These are phyloP conservation scores for Xyliphius kryptos DNA, from an alignment of 2,113 vertebrate species.

Conservation along the genomic window DNA sequence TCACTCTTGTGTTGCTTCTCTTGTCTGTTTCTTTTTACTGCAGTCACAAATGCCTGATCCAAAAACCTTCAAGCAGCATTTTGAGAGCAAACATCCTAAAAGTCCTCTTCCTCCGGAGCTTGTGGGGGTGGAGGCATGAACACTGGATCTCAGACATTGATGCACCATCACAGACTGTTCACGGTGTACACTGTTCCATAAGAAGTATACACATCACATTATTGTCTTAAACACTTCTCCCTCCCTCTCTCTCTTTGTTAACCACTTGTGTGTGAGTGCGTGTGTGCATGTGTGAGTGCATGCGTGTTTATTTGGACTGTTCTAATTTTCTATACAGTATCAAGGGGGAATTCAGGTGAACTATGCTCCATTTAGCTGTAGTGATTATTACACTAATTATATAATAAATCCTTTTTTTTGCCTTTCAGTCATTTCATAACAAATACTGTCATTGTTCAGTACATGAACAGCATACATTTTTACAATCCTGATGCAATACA, in stretches of 20 bases:
- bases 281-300: background rate
- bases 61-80: constrained; percentile 47
- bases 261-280: background rate
- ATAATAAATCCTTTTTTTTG: too few relatives aligned
- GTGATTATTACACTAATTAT: too few relatives aligned
- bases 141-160: background rate
- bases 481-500: too few relatives aligned
- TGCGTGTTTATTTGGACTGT: background rate
- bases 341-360: too few relatives aligned
- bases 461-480: too few relatives aligned
- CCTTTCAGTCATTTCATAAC: too few relatives aligned
- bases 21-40: background rate
- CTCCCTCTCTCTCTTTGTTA: background rate
- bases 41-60: constrained; percentile 47
- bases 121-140: constrained; percentile 54
- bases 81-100: constrained; percentile 47
- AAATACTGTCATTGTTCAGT: too few relatives aligned
- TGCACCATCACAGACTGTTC: constrained; percentile 32
- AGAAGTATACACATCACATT: constrained; percentile 4
- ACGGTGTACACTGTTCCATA: constrained; percentile 24
- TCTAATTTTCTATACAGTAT: too few relatives aligned
- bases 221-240: too few relatives aligned
- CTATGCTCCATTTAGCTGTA: too few relatives aligned
- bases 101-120: constrained; percentile 48
- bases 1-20: background rate